phyloP scores from a whole-genome alignment of 2,797 vertebrate species.

The Pempheris klunzingeri region DNA sequence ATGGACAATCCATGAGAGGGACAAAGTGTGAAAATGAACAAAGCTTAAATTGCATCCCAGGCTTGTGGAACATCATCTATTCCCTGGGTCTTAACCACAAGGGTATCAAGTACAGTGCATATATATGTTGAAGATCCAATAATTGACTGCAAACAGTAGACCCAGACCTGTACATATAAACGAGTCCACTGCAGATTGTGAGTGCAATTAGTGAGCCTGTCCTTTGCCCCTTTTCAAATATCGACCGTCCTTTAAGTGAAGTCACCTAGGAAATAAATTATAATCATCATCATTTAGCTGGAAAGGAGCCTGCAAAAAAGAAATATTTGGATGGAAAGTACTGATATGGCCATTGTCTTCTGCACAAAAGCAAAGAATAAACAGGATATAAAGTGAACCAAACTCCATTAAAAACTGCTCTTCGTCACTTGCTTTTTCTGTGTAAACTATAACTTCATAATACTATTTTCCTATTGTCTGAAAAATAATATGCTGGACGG shows the following conservation, averaged over 20 bases:
- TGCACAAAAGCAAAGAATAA: background rate
- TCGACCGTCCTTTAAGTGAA: background rate
- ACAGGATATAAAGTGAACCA: background rate
- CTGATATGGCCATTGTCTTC: background rate
- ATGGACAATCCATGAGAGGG: slow-evolving; percentile 27
- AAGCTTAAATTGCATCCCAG: slow-evolving; percentile 11
- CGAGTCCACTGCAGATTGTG: background rate
- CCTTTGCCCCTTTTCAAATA: slow-evolving; percentile 8
- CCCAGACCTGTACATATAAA: background rate
- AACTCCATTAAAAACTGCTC: background rate
- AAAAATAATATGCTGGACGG: background rate
- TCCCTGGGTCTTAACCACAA: slow-evolving; percentile 4
- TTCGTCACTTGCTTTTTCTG: background rate
- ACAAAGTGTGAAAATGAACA: slow-evolving; percentile 11
- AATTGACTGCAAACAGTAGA: slow-evolving; percentile 16
- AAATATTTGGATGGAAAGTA: background rate
- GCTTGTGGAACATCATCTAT: slow-evolving; percentile 10
- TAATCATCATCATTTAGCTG: background rate
- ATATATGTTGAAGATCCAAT: slow-evolving; percentile 2
- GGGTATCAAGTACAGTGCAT: background rate
- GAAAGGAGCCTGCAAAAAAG: background rate
- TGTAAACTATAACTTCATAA: slow-evolving; percentile 1
- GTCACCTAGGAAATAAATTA: background rate
- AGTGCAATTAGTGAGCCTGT: background rate
- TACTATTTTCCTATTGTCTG: background rate